Conservation (phyloP, 2,888 invertebrate genomes). For the Leucania comma region DNA sequence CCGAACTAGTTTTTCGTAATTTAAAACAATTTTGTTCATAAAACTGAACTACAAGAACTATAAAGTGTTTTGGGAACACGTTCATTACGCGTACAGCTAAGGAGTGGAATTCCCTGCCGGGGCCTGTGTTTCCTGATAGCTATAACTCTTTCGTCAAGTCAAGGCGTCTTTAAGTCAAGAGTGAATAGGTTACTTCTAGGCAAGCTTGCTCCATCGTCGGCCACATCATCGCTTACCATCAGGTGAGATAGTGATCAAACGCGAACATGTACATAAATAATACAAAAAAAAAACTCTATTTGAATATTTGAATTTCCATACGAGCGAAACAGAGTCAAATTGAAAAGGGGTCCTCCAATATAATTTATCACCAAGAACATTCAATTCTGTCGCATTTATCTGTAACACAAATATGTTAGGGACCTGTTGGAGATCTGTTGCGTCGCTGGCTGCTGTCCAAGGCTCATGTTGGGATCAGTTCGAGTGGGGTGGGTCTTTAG, state of each 20-base stretch:
- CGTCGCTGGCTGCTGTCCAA: slow-evolving; percentile 83
- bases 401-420: slow-evolving; percentile 63
- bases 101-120: too few species aligned
- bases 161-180: too few species aligned
- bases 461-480: slow-evolving; percentile 77
- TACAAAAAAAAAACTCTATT: too few species aligned
- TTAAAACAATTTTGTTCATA: slow-evolving; percentile 14
- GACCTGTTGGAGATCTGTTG: slow-evolving; percentile 86
- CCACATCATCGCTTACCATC: too few species aligned
- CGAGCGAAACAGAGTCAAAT: background rate
- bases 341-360: slow-evolving; percentile 1
- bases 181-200: too few species aligned
- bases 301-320: background rate
- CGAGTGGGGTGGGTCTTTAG: slow-evolving; percentile 75
- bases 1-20: slow-evolving; percentile 25
- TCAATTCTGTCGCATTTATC: slow-evolving; percentile 62
- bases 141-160: too few species aligned
- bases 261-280: too few species aligned
- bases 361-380: slow-evolving; percentile 41
- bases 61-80: background rate
- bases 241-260: too few species aligned
- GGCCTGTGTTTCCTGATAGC: too few species aligned
- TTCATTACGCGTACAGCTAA: too few species aligned
- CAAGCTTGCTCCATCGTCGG: too few species aligned
- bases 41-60: background rate